phyloP scores from a whole-genome alignment of 2,797 vertebrate genomes.

The Crenichthys baileyi region DNA sequence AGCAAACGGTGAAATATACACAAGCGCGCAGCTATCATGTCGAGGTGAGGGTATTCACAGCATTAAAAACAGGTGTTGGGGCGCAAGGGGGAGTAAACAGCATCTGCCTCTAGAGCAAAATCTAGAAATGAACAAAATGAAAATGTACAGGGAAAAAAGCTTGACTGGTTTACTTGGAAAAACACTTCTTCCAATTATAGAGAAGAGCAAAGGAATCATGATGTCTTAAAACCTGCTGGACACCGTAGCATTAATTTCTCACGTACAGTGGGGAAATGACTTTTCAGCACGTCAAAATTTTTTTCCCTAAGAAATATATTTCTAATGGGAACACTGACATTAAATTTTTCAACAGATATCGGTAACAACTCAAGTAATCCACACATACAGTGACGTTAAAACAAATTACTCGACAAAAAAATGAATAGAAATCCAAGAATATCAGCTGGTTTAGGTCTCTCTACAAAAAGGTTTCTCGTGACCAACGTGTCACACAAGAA shows the following conservation, averaged over 20 bases:
- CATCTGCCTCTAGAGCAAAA: slow-evolving; percentile 46
- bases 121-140: slow-evolving; percentile 29
- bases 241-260: neutral
- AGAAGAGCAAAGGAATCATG: slow-evolving; percentile 2
- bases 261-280: no score
- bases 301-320: neutral
- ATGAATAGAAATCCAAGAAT: neutral
- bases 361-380: neutral
- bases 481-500: no score
- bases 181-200: slow-evolving; percentile 21
- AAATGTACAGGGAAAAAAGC: slow-evolving; percentile 32
- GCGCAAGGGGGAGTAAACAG: slow-evolving; percentile 37
- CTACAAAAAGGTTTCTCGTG: no score
- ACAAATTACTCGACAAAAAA: neutral
- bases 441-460: neutral
- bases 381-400: neutral
- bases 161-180: slow-evolving; percentile 34
- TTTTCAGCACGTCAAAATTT: neutral
- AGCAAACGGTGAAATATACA: slow-evolving; percentile 67
- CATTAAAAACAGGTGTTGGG: slow-evolving; percentile 73
- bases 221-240: neutral
- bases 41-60: slow-evolving; percentile 79
- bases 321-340: no score
- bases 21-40: slow-evolving; percentile 56
- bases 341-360: neutral